Evolutionary conservation across 92 coral and sea anemone species (phyloP).

Genomic region (Siderastrea siderea): DNA sequence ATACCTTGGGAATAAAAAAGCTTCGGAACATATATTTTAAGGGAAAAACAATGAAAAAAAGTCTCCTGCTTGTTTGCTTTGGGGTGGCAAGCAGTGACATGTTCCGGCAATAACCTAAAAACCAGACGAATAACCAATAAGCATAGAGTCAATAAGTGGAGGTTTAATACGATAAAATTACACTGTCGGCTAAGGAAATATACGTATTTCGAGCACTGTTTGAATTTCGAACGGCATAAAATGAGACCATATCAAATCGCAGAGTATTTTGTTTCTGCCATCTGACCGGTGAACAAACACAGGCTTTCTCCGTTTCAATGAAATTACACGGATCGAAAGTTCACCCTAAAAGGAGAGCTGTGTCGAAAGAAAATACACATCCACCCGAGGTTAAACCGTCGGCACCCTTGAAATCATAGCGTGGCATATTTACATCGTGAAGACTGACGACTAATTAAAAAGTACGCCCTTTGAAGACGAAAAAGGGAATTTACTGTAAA

Average conservation of each 20-base stretch:
- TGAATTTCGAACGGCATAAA: neutral
- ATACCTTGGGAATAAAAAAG: too few species aligned
- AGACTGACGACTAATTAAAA: too few species aligned
- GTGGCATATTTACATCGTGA: too few species aligned
- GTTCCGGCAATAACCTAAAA: neutral
- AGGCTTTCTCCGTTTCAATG: neutral
- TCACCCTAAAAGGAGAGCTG: too few species aligned
- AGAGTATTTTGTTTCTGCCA: constrained; percentile 20
- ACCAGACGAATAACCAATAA: neutral
- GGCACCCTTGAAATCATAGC: too few species aligned
- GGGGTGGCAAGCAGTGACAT: neutral
- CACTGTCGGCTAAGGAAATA: neutral
- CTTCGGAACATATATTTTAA: too few species aligned
- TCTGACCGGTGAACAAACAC: constrained; percentile 34
- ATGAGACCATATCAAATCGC: neutral
- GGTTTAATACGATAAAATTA: neutral
- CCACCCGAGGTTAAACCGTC: too few species aligned
- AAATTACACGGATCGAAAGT: too few species aligned
- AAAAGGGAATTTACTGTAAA: too few species aligned
- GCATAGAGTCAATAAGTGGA: neutral
- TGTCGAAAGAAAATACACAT: too few species aligned
- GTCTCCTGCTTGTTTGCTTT: too few species aligned
- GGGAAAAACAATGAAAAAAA: neutral
- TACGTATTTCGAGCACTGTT: neutral
- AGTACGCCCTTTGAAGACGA: too few species aligned